phyloP scores from a whole-genome alignment of 2,797 vertebrate species.

The Poeciliopsis turneri region DNA sequence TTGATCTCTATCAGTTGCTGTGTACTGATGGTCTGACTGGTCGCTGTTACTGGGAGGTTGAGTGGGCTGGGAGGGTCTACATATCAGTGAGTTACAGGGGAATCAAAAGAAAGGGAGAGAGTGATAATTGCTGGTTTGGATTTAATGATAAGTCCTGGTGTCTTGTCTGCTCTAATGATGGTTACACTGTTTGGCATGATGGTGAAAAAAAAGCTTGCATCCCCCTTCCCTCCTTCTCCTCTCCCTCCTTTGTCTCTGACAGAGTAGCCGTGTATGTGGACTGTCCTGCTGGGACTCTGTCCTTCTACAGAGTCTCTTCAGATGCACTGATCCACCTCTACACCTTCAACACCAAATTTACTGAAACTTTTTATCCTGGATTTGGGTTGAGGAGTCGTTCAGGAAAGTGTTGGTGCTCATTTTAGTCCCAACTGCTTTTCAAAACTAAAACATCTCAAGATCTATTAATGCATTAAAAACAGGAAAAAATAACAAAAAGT shows the following conservation, averaged over 20 bases:
- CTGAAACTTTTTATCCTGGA: too few species aligned
- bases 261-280: background rate
- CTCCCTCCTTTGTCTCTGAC: too few species aligned
- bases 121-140: background rate
- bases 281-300: background rate
- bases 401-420: too few species aligned
- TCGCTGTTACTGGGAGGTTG: background rate
- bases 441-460: too few species aligned
- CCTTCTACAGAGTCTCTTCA: background rate
- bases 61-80: accelerated
- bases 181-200: background rate
- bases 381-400: too few species aligned
- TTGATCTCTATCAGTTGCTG: too few species aligned
- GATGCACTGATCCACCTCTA: background rate
- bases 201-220: background rate
- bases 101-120: accelerated
- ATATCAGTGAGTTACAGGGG: background rate
- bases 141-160: background rate
- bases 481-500: too few species aligned
- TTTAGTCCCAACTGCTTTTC: too few species aligned
- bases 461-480: too few species aligned
- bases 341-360: background rate
- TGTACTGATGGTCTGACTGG: too few species aligned
- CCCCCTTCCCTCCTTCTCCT: background rate
- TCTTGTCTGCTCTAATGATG: background rate